Evolutionary conservation across 2,113 vertebrate genomes (phyloP).

Genomic region (Thermophis baileyi): DNA sequence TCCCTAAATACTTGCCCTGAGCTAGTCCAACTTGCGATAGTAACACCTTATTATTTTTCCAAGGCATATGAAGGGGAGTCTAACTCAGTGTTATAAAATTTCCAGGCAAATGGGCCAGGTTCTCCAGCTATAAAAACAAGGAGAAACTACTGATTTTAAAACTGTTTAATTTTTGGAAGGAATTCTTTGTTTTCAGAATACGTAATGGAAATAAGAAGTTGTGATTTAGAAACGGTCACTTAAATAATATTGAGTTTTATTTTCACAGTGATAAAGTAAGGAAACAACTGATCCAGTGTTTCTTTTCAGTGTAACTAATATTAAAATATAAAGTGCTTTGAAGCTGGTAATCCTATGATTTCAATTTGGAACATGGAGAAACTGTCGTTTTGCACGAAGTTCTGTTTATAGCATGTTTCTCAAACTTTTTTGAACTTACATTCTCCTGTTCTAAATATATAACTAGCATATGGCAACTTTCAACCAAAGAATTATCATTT

Average conservation of each 20-base stretch:
- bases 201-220: background rate
- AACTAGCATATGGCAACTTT: background rate
- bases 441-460: background rate
- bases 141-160: background rate
- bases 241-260: too few species aligned
- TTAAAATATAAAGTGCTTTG: background rate
- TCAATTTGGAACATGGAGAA: background rate
- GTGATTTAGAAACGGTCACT: background rate
- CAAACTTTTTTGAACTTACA: background rate
- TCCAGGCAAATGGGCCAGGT: background rate
- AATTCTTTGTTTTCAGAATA: background rate
- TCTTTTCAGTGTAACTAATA: background rate
- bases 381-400: background rate
- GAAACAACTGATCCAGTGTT: background rate
- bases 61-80: background rate
- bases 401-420: background rate
- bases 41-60: background rate
- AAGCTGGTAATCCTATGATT: background rate
- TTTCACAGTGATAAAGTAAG: background rate
- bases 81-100: background rate
- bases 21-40: background rate
- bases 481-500: background rate
- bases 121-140: background rate
- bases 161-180: background rate
- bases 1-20: constrained; percentile 7